phyloP scores from a whole-genome alignment of 2,113 vertebrate species.

The Stomatorhinus ivindoensis region DNA sequence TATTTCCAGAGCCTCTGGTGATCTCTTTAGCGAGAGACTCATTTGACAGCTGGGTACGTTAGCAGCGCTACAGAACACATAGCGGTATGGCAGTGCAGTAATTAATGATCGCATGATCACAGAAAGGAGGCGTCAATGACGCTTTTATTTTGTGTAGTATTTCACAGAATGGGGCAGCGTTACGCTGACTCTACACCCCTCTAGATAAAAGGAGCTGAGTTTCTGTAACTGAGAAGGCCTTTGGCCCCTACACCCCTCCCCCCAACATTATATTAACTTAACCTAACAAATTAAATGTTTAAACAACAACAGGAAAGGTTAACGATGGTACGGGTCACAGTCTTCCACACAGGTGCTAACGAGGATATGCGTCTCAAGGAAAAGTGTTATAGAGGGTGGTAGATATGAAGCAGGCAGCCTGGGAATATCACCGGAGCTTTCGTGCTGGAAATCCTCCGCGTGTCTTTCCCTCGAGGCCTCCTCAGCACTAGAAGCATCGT shows the following conservation, averaged over 20 bases:
- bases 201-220: not conserved
- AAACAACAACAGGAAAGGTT: not conserved
- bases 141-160: not conserved
- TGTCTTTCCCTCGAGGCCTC: not conserved
- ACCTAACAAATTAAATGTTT: not conserved
- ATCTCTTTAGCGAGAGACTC: not conserved
- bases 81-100: not conserved
- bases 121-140: not conserved
- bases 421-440: not conserved
- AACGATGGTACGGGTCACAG: not conserved
- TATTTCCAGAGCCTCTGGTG: not conserved
- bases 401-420: not conserved
- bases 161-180: not conserved
- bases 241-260: not conserved
- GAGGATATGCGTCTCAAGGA: not conserved
- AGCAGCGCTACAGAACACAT: not conserved
- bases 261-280: not conserved
- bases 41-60: not conserved
- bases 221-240: not conserved
- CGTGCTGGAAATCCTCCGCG: not conserved
- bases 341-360: not conserved
- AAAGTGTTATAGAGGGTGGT: not conserved
- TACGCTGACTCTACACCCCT: not conserved
- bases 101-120: not conserved
- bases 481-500: not conserved